Evolutionary conservation across 1,140 invertebrate genomes (phyloP).

Genomic region (Scaptomyza pallida): DNA sequence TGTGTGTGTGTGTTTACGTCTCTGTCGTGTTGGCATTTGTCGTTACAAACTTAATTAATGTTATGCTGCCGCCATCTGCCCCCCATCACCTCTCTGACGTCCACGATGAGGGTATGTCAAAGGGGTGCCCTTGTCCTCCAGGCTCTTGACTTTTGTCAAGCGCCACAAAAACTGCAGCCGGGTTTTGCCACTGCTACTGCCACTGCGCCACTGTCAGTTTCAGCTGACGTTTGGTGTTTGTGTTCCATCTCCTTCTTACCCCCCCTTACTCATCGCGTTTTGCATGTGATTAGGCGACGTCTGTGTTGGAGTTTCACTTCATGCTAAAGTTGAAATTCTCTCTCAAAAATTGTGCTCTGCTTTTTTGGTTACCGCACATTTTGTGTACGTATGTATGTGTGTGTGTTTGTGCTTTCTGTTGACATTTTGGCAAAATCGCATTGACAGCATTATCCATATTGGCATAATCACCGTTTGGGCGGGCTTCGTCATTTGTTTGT

Average conservation of each 20-base stretch:
- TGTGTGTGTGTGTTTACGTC: constrained; percentile 41
- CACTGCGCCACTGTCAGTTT: constrained; percentile 55
- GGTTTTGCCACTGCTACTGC: constrained; percentile 6
- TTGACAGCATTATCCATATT: constrained; percentile 53
- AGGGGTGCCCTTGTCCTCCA: constrained; percentile 49
- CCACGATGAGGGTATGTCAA: constrained; percentile 7
- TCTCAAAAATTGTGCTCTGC: constrained; percentile 33
- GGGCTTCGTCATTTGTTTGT: constrained; percentile 19
- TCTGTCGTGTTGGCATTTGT: constrained; percentile 68
- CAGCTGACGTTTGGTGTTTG: constrained; percentile 61
- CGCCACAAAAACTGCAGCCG: constrained; percentile 46
- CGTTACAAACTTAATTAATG: constrained; percentile 73
- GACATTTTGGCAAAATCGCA: constrained; percentile 40
- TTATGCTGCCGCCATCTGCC: constrained; percentile 63
- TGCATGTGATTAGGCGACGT: constrained; percentile 52
- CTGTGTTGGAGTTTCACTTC: constrained; percentile 24
- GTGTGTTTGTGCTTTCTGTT: constrained; percentile 13
- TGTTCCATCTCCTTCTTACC: not conserved
- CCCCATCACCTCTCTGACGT: constrained; percentile 51
- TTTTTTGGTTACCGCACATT: constrained; percentile 13
- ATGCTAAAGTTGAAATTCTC: constrained; percentile 16
- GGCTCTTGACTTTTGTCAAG: constrained; percentile 62
- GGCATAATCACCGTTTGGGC: constrained; percentile 34
- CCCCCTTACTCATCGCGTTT: constrained; percentile 15
- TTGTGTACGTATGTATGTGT: not conserved